A percentile compares a stretch with the other conserved stretches of the same genome.
phyloP scores from a whole-genome alignment of 2,888 invertebrate genomes.

The Unio pictorum region DNA sequence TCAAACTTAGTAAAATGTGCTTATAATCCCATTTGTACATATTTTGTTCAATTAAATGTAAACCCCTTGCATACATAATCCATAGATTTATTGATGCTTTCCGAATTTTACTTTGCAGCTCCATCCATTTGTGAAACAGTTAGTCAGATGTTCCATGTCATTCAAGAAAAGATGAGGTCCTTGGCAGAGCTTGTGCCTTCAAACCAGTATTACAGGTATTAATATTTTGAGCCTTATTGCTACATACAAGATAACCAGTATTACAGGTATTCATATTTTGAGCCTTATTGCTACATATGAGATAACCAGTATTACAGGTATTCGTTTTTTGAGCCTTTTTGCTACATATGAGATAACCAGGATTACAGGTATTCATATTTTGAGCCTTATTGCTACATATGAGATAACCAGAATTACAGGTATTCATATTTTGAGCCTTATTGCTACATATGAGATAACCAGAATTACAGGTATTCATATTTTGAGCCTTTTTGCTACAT shows the following conservation, averaged over 20 bases:
- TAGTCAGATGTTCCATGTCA: constrained; percentile 79
- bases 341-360: constrained; percentile 74
- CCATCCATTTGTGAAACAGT: constrained; percentile 71
- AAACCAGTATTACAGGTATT: constrained; percentile 82
- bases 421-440: too few relatives aligned
- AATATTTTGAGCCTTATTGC: neutral
- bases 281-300: too few relatives aligned
- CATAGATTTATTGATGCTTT: neutral
- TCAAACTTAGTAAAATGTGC: too few relatives aligned
- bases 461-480: too few relatives aligned
- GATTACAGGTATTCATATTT: constrained; percentile 77
- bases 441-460: too few relatives aligned
- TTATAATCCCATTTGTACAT: too few relatives aligned
- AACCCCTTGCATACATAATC: too few relatives aligned
- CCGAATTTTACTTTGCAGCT: constrained; percentile 40
- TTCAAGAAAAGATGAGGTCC: constrained; percentile 78
- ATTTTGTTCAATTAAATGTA: too few relatives aligned
- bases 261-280: constrained; percentile 74
- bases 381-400: too few relatives aligned
- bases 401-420: too few relatives aligned
- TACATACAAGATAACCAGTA: constrained; percentile 77
- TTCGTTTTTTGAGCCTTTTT: neutral
- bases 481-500: too few relatives aligned
- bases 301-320: constrained; percentile 82
- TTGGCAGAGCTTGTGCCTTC: constrained; percentile 80